Conservation (phyloP, 2,888 invertebrate species). For the Lissocephala sabroskyi region DNA sequence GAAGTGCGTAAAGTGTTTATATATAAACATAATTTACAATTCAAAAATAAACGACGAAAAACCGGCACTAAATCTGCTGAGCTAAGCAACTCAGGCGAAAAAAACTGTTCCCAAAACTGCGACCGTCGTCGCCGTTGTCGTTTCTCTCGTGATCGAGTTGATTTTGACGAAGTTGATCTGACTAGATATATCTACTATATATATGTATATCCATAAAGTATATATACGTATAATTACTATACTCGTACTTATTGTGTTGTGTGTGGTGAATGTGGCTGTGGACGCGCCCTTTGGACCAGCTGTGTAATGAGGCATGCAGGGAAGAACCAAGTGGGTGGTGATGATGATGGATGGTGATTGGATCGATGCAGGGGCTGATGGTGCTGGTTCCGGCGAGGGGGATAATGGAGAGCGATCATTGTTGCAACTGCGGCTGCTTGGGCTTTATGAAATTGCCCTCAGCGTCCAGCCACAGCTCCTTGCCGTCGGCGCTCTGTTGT, state of each 20-base stretch:
- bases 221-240: neutral
- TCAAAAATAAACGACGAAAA: slow-evolving; percentile 3
- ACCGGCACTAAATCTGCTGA: slow-evolving; percentile 40
- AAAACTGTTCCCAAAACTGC: slow-evolving; percentile 22
- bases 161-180: slow-evolving; percentile 51
- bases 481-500: slow-evolving; percentile 23
- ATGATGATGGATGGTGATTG: neutral
- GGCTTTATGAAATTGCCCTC: slow-evolving; percentile 69
- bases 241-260: neutral
- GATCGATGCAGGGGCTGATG: too few relatives aligned
- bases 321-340: too few relatives aligned
- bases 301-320: neutral
- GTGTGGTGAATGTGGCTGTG: slow-evolving; percentile 5
- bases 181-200: slow-evolving; percentile 48
- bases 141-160: too few relatives aligned
- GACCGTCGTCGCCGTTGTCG: too few relatives aligned
- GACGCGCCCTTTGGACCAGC: slow-evolving; percentile 1
- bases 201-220: too few relatives aligned
- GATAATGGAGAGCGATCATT: slow-evolving; percentile 36
- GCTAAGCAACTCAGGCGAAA: slow-evolving; percentile 54
- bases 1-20: too few relatives aligned
- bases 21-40: slow-evolving; percentile 9
- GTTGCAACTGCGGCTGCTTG: slow-evolving; percentile 23
- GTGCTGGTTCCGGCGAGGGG: slow-evolving; percentile 13
- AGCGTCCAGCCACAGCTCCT: slow-evolving; percentile 58